Percentiles rank a stretch among this genome's conserved stretches.
These are phyloP conservation scores for Phataginus tricuspis DNA, from an alignment of 2,797 vertebrate species.

Conservation along the genomic window DNA sequence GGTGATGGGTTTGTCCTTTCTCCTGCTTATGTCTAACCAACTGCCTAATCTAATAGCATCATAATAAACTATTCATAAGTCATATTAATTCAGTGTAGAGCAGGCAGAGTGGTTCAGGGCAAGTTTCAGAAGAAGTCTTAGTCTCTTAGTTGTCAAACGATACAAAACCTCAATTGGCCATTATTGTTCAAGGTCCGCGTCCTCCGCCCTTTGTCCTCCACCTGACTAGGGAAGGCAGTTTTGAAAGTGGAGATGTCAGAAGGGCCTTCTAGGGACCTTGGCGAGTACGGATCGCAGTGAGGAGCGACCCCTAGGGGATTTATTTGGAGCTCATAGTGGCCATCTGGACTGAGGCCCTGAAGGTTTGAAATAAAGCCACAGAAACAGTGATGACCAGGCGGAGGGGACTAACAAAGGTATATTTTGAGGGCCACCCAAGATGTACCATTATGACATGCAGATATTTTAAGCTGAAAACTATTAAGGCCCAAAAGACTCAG, in stretches of 20 bases:
- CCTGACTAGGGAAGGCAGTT: neutral
- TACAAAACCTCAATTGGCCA: accelerated
- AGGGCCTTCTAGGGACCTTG: neutral
- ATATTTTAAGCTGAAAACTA: too few species aligned
- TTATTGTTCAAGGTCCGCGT: neutral
- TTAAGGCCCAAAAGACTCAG: too few species aligned
- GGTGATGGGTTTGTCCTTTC: too few species aligned
- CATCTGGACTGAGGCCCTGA: neutral
- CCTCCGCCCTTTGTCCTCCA: neutral
- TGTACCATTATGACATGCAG: too few species aligned
- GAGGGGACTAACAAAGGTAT: neutral
- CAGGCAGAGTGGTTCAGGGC: neutral
- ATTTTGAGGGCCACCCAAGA: neutral
- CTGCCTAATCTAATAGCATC: too few species aligned
- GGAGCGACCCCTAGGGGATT: neutral
- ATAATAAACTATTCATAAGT: neutral
- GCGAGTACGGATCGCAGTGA: neutral
- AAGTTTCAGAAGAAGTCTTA: neutral
- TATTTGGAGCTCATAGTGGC: neutral
- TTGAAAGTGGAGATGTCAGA: neutral
- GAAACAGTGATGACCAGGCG: neutral
- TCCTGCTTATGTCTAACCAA: too few species aligned
- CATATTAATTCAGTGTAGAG: neutral
- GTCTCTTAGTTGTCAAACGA: neutral
- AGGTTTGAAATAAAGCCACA: neutral